These are phyloP conservation scores for Coenonympha arcania DNA, from an alignment of 2,888 invertebrate genomes.

Conservation along the genomic window DNA sequence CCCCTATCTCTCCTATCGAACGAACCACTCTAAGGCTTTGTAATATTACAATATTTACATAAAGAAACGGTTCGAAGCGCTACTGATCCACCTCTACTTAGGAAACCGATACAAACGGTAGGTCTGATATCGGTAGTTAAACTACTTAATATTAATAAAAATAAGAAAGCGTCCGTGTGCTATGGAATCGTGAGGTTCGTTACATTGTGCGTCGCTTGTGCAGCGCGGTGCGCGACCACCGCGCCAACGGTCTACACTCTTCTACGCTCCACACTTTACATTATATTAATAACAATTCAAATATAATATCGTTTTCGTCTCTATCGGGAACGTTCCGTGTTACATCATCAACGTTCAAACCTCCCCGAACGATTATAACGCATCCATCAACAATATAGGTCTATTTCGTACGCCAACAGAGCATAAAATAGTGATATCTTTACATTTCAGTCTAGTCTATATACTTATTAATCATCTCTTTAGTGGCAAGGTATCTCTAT, in stretches of 20 bases:
- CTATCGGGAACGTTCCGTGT: conserved; percentile 54
- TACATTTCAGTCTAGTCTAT: conserved; percentile 75
- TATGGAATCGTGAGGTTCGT: conserved; percentile 59
- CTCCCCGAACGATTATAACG: conserved; percentile 51
- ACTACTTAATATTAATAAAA: conserved; percentile 70
- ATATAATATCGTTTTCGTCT: conserved; percentile 45
- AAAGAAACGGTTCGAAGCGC: conserved; percentile 67
- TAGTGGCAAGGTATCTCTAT: conserved; percentile 74
- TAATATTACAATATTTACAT: conserved; percentile 67
- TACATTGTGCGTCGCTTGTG: conserved; percentile 60
- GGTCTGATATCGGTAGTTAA: conserved; percentile 61
- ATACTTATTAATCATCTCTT: conserved; percentile 68
- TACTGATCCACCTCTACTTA: conserved; percentile 69
- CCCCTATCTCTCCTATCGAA: conserved; percentile 44
- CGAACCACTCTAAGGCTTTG: conserved; percentile 60
- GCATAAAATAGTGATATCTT: conserved; percentile 75
- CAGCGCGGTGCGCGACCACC: conserved; percentile 27
- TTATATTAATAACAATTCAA: conserved; percentile 57
- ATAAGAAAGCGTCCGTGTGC: conserved; percentile 67
- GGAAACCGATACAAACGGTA: conserved; percentile 64
- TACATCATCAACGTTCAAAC: conserved; percentile 43
- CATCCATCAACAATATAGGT: conserved; percentile 62
- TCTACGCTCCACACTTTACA: conserved; percentile 52
- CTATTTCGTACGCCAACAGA: conserved; percentile 70
- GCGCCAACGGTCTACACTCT: conserved; percentile 37